phyloP scores from a whole-genome alignment of 2,888 invertebrate species.

The Mythimna loreyi region DNA sequence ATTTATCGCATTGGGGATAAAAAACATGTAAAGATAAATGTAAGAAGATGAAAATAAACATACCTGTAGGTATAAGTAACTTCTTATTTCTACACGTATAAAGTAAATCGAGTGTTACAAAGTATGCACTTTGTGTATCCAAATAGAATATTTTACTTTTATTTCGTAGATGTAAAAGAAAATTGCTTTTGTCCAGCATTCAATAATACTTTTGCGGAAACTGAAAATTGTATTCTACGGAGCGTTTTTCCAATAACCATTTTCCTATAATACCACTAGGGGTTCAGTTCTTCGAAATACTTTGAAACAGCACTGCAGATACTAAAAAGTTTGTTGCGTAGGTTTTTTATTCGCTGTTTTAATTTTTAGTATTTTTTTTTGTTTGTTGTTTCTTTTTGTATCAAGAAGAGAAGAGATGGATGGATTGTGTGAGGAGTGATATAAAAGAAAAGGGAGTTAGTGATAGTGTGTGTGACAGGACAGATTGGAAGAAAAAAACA shows the following conservation, averaged over 20 bases:
- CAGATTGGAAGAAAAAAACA: no score
- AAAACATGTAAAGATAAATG: no score
- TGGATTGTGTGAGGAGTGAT: no score
- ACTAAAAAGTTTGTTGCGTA: constrained; percentile 1
- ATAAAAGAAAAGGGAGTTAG: no score
- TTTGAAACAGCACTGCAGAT: constrained; percentile 8
- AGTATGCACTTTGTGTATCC: constrained; percentile 6
- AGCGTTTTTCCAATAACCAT: constrained; percentile 24
- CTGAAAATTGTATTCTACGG: constrained; percentile 16
- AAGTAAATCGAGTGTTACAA: constrained; percentile 4
- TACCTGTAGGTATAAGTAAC: no score
- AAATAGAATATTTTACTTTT: constrained; percentile 17
- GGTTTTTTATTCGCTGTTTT: constrained; percentile 1
- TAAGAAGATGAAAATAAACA: no score
- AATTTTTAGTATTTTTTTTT: no score
- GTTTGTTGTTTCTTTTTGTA: no score
- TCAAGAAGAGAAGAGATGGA: no score
- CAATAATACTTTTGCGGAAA: constrained; percentile 27
- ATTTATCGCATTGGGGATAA: no score
- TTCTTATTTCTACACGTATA: no score
- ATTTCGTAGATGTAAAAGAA: constrained; percentile 21
- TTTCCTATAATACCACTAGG: constrained; percentile 21
- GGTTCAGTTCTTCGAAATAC: constrained; percentile 23
- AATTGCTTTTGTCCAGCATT: constrained; percentile 26
- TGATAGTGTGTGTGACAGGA: no score